Conservation (phyloP, 2,797 vertebrate genomes). For the Aselliscus stoliczkanus region DNA sequence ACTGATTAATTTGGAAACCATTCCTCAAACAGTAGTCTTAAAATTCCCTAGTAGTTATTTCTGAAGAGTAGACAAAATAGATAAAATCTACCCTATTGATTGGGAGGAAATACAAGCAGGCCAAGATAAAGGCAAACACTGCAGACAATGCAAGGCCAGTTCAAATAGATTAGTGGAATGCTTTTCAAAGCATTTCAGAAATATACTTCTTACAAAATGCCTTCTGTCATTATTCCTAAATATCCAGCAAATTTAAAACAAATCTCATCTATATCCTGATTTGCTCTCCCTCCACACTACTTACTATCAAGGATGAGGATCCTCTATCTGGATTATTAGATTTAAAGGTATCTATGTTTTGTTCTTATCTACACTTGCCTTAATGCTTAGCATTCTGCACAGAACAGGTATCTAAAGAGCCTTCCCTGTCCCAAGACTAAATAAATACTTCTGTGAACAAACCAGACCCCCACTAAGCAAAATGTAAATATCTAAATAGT, state of each 20-base stretch:
- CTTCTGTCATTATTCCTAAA: constrained; percentile 9
- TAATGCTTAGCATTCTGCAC: constrained; percentile 4
- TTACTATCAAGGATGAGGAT: not conserved
- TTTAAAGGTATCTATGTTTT: not conserved
- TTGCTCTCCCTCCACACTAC: not conserved
- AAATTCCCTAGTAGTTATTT: constrained; percentile 39
- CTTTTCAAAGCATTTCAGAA: constrained; percentile 42
- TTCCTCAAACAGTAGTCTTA: constrained; percentile 42
- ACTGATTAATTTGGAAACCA: constrained; percentile 49
- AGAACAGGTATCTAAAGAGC: constrained; percentile 21
- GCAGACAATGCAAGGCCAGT: not conserved
- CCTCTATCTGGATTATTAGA: not conserved
- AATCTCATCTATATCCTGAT: not conserved
- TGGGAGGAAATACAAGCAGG: constrained; percentile 37
- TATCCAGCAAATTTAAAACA: constrained; percentile 9
- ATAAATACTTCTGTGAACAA: constrained; percentile 9
- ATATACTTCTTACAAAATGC: not conserved
- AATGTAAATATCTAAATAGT: constrained; percentile 15
- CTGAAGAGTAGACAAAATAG: constrained; percentile 37
- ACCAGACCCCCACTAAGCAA: not conserved
- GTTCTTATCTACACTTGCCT: not conserved
- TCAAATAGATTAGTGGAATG: constrained; percentile 30
- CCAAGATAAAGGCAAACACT: constrained; percentile 47
- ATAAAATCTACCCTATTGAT: constrained; percentile 36
- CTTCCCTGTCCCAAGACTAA: not conserved